These are phyloP conservation scores for Axinella damicornis DNA, from an alignment of 37 sponge, comb jelly and placozoan genomes.

Conservation along the genomic window DNA sequence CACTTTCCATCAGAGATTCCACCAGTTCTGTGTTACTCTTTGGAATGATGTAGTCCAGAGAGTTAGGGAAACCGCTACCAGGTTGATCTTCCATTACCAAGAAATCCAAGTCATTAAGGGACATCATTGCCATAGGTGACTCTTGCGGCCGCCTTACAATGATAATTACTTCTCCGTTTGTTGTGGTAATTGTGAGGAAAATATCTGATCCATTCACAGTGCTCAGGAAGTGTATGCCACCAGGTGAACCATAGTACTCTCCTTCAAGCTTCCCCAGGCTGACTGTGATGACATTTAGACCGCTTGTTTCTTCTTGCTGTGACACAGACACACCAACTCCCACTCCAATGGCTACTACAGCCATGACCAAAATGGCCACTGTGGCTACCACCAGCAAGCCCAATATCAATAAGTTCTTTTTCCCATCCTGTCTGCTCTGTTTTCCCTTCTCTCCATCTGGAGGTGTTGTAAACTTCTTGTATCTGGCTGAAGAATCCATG, in stretches of 20 bases:
- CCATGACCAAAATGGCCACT: no score
- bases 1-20: background rate
- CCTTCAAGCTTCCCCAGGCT: background rate
- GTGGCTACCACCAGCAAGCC: no score
- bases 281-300: no score
- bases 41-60: background rate
- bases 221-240: background rate
- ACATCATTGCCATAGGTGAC: background rate
- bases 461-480: no score
- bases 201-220: background rate
- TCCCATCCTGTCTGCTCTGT: no score
- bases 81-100: background rate
- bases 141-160: background rate
- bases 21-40: background rate
- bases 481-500: no score
- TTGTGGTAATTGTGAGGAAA: background rate
- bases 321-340: no score
- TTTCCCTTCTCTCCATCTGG: no score
- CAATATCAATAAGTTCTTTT: no score
- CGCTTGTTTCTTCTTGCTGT: no score
- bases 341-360: no score
- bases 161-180: background rate
- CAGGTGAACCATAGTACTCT: background rate
- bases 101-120: background rate
- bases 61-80: background rate